phyloP scores from a whole-genome alignment of 53 echinoderm and acorn worm genomes.

The Astropecten irregularis region DNA sequence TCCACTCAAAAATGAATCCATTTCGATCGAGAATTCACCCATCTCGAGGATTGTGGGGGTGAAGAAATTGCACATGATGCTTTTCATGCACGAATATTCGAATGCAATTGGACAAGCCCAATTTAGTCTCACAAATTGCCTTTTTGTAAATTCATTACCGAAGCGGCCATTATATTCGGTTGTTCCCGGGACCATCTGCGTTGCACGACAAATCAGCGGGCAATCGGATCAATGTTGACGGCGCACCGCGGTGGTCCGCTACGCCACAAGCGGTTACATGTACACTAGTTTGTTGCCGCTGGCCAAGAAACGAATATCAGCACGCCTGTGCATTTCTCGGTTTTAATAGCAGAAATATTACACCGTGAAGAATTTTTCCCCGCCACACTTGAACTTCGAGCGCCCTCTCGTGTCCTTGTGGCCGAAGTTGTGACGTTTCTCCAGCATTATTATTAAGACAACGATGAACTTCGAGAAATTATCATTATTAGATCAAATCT shows the following conservation, averaged over 20 bases:
- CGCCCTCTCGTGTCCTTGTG: not conserved
- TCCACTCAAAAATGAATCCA: too few relatives aligned
- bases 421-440: too few relatives aligned
- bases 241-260: conserved; percentile 36
- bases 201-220: conserved; percentile 13
- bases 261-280: conserved; percentile 50
- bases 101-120: conserved; percentile 45
- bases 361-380: not conserved
- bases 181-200: conserved; percentile 19
- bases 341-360: conserved; percentile 11
- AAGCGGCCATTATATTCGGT: not conserved
- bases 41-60: too few relatives aligned
- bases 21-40: too few relatives aligned
- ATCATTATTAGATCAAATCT: too few relatives aligned
- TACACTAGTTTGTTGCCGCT: conserved; percentile 45
- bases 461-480: too few relatives aligned
- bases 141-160: conserved; percentile 44
- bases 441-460: too few relatives aligned
- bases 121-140: conserved; percentile 50
- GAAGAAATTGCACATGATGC: not conserved
- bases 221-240: conserved; percentile 16
- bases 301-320: conserved; percentile 19
- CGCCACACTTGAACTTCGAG: not conserved
- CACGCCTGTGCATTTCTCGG: conserved; percentile 7
- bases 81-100: conserved; percentile 5